Percentiles rank a stretch among this genome's conserved stretches.
These are phyloP conservation scores for Caprella mutica DNA, from an alignment of 2,888 invertebrate species.

Conservation along the genomic window DNA sequence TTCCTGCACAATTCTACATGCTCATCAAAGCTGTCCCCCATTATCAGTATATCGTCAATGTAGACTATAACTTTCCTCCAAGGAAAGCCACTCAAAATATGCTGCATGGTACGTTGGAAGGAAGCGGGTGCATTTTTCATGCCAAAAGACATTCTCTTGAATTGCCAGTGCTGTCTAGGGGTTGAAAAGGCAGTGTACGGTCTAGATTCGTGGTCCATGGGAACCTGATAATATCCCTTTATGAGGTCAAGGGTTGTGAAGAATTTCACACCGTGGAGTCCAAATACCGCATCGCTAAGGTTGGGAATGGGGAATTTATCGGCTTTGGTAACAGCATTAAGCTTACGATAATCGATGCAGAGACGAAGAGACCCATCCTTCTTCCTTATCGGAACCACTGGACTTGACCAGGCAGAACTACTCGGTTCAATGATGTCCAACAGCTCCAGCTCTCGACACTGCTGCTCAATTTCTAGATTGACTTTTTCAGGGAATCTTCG, in stretches of 20 bases:
- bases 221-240: neutral
- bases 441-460: no score
- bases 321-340: neutral
- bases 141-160: neutral
- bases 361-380: neutral
- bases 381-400: neutral
- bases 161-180: neutral
- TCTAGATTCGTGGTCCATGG: neutral
- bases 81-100: neutral
- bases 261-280: conserved; percentile 4
- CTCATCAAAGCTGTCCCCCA: neutral
- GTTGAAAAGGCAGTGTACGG: neutral
- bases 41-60: neutral
- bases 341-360: neutral
- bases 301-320: neutral
- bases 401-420: no score
- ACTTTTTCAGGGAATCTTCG: no score
- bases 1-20: neutral
- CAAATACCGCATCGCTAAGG: conserved; percentile 3
- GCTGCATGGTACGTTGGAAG: neutral
- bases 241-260: conserved; percentile 5
- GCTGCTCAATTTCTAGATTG: no score
- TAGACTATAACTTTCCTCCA: neutral
- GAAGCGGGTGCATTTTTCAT: neutral
- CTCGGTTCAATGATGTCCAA: no score